Conservation (phyloP, 2,797 vertebrate genomes). For the Microctenopoma stevenorrisi region DNA sequence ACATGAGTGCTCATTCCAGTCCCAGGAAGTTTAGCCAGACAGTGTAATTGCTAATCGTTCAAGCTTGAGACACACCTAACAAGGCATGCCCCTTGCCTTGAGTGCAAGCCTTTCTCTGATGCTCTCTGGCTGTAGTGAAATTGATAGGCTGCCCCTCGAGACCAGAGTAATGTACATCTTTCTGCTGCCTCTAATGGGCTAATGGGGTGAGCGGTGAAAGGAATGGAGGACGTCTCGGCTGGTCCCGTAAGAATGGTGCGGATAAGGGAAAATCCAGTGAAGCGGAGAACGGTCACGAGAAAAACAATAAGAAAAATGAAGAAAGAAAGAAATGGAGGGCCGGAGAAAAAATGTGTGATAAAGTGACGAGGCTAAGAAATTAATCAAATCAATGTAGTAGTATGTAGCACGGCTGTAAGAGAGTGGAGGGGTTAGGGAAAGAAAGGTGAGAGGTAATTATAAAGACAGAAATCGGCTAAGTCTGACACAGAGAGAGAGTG, state of each 20-base stretch:
- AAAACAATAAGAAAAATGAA: conserved; percentile 5
- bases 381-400: conserved; percentile 22
- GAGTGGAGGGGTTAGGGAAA: conserved; percentile 26
- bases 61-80: conserved; percentile 78
- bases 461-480: conserved; percentile 52
- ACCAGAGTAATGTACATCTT: conserved; percentile 72
- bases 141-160: conserved; percentile 68
- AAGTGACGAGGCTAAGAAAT: conserved; percentile 33
- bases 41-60: conserved; percentile 75
- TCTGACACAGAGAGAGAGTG: conserved; percentile 37
- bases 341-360: conserved; percentile 15
- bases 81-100: conserved; percentile 60
- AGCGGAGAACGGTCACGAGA: conserved; percentile 4
- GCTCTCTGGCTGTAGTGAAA: conserved; percentile 66
- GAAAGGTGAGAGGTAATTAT: conserved; percentile 58
- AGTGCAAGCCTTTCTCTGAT: conserved; percentile 59
- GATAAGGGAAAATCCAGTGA: conserved; percentile 31
- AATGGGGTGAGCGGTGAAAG: conserved; percentile 65
- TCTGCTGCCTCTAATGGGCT: conserved; percentile 71
- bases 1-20: conserved; percentile 62
- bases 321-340: conserved; percentile 3
- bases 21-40: conserved; percentile 68
- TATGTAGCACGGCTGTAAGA: conserved; percentile 19
- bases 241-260: conserved; percentile 36
- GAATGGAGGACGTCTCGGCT: conserved; percentile 35